These are phyloP conservation scores for Ridgeia piscesae DNA, from an alignment of 1,140 invertebrate species.

Conservation along the genomic window DNA sequence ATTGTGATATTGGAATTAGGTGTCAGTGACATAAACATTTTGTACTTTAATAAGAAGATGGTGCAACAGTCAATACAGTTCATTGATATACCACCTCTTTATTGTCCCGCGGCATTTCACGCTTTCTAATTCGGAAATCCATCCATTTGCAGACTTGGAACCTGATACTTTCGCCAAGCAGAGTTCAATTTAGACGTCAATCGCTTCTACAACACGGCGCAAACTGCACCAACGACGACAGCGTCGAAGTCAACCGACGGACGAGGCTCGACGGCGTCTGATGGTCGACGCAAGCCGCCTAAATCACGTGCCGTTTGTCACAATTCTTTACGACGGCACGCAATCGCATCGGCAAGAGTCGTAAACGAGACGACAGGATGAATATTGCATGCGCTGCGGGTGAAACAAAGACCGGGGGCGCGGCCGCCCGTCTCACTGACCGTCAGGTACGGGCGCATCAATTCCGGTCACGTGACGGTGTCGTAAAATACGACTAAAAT, in stretches of 20 bases:
- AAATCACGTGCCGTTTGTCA: neutral
- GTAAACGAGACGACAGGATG: neutral
- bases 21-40: too few relatives aligned
- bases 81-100: too few relatives aligned
- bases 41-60: too few relatives aligned
- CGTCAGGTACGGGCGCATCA: neutral
- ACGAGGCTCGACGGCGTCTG: too few relatives aligned
- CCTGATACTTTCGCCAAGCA: neutral
- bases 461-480: neutral
- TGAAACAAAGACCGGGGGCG: neutral
- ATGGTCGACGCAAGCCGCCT: neutral
- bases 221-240: neutral
- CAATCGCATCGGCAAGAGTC: neutral
- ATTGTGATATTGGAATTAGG: too few relatives aligned
- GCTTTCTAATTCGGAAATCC: neutral
- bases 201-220: neutral
- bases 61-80: too few relatives aligned
- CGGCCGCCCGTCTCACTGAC: neutral
- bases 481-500: neutral
- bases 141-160: neutral
- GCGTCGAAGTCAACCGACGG: neutral
- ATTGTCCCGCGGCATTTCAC: neutral
- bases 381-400: neutral
- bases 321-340: neutral
- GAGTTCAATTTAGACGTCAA: neutral